Percentiles rank a stretch among this genome's conserved stretches.
Conservation (phyloP, 2,113 vertebrate genomes). For the Caracal caracal region DNA sequence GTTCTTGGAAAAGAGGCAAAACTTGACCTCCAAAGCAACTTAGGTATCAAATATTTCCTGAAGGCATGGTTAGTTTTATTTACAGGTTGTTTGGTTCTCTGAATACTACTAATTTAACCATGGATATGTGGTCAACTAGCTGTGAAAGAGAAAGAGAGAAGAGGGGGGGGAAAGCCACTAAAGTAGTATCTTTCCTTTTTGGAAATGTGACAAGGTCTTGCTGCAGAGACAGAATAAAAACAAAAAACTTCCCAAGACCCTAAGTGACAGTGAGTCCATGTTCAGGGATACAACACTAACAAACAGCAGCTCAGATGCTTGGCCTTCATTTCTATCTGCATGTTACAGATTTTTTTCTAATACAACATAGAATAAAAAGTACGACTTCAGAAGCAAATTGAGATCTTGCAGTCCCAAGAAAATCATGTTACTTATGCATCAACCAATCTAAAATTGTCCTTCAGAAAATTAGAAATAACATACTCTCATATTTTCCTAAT, state of each 20-base stretch:
- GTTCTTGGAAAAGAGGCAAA: not conserved
- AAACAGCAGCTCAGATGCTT: not conserved
- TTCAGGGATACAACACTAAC: constrained; percentile 37
- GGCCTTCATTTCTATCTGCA: not conserved
- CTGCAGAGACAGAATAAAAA: not conserved
- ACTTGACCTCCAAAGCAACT: not conserved
- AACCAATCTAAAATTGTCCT: constrained; percentile 25
- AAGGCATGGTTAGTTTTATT: not conserved
- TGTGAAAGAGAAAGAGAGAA: not conserved
- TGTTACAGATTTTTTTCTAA: constrained; percentile 34
- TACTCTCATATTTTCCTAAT: not conserved
- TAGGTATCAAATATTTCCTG: not conserved
- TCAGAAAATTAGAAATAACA: not conserved
- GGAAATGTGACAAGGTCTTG: not conserved
- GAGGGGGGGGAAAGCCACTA: not conserved
- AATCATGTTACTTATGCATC: not conserved
- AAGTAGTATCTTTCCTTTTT: not conserved
- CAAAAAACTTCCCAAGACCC: not conserved
- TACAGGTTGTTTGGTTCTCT: not conserved
- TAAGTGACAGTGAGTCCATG: not conserved
- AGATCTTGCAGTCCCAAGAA: constrained; percentile 4
- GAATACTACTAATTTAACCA: not conserved
- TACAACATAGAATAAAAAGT: not conserved
- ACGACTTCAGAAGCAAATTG: constrained; percentile 44
- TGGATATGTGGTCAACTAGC: not conserved